These are phyloP conservation scores for Acleris laterana DNA, from an alignment of 2,888 invertebrate species.

Conservation along the genomic window DNA sequence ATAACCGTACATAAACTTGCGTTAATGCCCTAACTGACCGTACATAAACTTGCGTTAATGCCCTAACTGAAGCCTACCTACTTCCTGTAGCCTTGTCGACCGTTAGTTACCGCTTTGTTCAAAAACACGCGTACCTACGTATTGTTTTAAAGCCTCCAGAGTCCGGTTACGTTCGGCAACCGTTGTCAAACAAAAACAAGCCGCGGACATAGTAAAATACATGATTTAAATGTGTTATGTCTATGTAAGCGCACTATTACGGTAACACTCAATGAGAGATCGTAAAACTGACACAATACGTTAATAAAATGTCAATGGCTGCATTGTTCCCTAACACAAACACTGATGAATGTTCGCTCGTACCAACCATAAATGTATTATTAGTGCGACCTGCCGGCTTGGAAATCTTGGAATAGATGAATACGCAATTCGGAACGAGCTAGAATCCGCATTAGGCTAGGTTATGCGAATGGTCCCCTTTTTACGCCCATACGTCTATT, in stretches of 20 bases:
- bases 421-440: neutral
- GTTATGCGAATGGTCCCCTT: too few relatives aligned
- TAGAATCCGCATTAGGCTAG: neutral
- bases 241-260: conserved; percentile 25
- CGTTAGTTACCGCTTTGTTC: neutral
- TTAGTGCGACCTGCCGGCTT: conserved; percentile 57
- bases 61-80: too few relatives aligned
- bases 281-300: conserved; percentile 45
- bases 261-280: conserved; percentile 39
- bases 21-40: too few relatives aligned
- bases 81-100: too few relatives aligned
- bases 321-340: conserved; percentile 62
- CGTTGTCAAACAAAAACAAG: conserved; percentile 20
- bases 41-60: too few relatives aligned
- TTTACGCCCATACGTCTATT: too few relatives aligned
- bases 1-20: too few relatives aligned
- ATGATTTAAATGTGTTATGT: conserved; percentile 36
- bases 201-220: conserved; percentile 14
- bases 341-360: conserved; percentile 38
- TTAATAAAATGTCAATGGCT: conserved; percentile 62
- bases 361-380: conserved; percentile 57
- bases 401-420: conserved; percentile 57
- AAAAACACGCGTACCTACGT: too few relatives aligned
- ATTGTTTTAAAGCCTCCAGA: neutral
- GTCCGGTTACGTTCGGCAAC: neutral